Base-by-base conservation (phyloP, 2,797 vertebrate genomes). In the Pterois miles region DNA sequence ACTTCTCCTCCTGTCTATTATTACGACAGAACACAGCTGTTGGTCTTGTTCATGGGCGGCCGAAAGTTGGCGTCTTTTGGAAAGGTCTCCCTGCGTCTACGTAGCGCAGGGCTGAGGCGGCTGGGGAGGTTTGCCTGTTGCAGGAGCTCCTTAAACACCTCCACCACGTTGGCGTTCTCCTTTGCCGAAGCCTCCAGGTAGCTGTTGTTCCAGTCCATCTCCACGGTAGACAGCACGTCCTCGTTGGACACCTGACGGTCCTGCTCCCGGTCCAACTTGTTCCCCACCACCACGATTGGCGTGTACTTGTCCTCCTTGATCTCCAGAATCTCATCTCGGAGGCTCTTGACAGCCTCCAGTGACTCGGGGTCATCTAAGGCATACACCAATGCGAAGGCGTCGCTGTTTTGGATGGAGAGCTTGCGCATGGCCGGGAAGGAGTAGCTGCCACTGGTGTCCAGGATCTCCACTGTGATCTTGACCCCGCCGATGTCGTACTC, bases 41-140 rank as follows among this genome's bases (percentile, higher is more conserved):
- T 98, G 93, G 97, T 96, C 88, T 98, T 98, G 94, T 97, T 98
- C 96, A 98, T 97, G 65, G 97, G 97, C 0, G 97, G 97, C 79
- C 97, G 84, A 65, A 95, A 81, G 27, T 74, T 75, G 16, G 83
- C 91, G 89, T 96, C 94, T 62, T 95, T 97, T 4, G 96, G 97
- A 53, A 97, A 94, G 2, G 97, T 98, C 92, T 98, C 97, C 71
- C 97, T 94, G 73, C 97, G 96, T 64, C 95, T 94, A 54, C 95
- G 94, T 38, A 98, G 91, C 0, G 96, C 95, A 0, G 97, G 97
- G 88, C 97, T 97, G 82, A 98, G 94, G 23, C 94, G 91, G 77
- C 95, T 94, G 69, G 97, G 97, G 33, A 98, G 94, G 92, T 96
- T 97, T 0, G 90, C 92, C 85, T 96, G 96, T 89, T 96, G 96